phyloP scores from a whole-genome alignment of 2,113 vertebrate species.

The Camelus dromedarius region DNA sequence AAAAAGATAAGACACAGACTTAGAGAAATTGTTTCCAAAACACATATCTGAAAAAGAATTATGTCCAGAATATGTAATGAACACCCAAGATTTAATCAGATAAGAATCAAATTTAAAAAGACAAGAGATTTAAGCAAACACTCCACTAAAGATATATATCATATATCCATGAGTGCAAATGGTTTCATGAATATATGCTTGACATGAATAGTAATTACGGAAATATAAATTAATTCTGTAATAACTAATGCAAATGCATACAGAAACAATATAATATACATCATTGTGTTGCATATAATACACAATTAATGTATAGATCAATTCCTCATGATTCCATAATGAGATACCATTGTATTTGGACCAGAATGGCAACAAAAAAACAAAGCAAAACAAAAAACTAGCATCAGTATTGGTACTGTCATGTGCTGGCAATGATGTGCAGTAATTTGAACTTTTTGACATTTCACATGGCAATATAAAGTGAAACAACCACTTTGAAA shows the following conservation, averaged over 20 bases:
- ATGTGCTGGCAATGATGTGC: not conserved
- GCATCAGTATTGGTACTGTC: not conserved
- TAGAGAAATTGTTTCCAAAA: not conserved
- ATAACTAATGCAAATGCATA: not conserved
- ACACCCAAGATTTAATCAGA: not conserved
- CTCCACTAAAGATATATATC: not conserved
- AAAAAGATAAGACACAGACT: not conserved
- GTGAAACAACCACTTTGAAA: not conserved
- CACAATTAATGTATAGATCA: not conserved
- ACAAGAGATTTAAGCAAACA: not conserved
- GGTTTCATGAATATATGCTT: not conserved
- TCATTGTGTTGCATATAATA: not conserved
- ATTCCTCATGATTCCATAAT: not conserved
- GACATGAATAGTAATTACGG: not conserved
- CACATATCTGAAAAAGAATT: not conserved
- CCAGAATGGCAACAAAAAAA: not conserved
- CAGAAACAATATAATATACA: not conserved
- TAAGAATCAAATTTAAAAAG: not conserved
- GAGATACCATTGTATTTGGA: not conserved
- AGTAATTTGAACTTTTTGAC: not conserved
- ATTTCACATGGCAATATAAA: not conserved
- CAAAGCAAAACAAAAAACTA: not conserved
- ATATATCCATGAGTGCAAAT: not conserved
- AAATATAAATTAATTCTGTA: not conserved
- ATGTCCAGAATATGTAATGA: not conserved